Conservation (phyloP, 2,797 vertebrate genomes). For the Sebastes hubbsi region DNA sequence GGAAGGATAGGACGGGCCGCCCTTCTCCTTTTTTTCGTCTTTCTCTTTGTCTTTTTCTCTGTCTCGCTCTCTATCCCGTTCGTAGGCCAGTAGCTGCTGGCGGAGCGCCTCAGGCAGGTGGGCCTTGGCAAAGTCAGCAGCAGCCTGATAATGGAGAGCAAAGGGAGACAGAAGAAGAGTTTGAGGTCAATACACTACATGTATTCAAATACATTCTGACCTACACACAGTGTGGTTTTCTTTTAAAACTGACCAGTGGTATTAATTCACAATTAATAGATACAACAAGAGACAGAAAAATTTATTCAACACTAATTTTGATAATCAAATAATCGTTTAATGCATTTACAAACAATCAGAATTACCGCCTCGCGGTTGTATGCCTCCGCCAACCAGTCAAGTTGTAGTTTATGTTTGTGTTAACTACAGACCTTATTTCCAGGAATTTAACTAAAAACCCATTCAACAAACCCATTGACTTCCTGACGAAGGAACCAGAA, state of each 20-base stretch:
- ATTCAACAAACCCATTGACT: too few species aligned
- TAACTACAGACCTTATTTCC: too few species aligned
- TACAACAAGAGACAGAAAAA: neutral
- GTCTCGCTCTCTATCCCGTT: slow-evolving; percentile 87
- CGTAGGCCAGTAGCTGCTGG: slow-evolving; percentile 92
- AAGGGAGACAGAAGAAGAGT: slow-evolving; percentile 38
- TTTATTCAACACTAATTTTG: neutral
- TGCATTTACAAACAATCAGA: neutral
- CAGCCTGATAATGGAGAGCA: slow-evolving; percentile 83
- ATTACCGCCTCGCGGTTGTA: too few species aligned
- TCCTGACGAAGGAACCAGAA: too few species aligned
- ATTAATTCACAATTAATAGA: neutral
- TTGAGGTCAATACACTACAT: neutral
- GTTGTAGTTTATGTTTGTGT: too few species aligned
- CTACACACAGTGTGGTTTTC: neutral
- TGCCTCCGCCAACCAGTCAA: too few species aligned
- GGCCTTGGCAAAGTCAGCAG: slow-evolving; percentile 94
- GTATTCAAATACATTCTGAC: neutral
- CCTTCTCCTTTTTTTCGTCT: slow-evolving; percentile 81
- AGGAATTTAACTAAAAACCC: too few species aligned
- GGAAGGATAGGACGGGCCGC: slow-evolving; percentile 89
- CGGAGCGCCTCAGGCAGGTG: slow-evolving; percentile 92
- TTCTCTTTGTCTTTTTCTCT: slow-evolving; percentile 82
- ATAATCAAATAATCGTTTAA: neutral
- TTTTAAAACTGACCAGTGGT: neutral